Conservation (phyloP, 2,797 vertebrate genomes). For the Dromococcyx pavoninus region DNA sequence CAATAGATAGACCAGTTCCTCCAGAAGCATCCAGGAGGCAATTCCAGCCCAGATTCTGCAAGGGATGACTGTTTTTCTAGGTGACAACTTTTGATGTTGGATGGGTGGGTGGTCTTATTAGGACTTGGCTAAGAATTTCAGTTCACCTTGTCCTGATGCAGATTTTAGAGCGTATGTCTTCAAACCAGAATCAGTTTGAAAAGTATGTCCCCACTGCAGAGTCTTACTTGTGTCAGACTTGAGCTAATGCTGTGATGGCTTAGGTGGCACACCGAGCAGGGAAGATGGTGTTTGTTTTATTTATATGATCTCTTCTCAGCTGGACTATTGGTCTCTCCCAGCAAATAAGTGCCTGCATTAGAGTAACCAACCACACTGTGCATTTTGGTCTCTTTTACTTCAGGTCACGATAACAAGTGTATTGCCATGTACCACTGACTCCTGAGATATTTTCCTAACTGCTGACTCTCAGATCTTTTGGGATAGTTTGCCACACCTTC, state of each 20-base stretch:
- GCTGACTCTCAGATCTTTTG: not conserved
- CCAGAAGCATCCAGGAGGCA: not conserved
- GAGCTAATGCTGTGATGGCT: not conserved
- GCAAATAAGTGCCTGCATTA: not conserved
- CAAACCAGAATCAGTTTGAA: not conserved
- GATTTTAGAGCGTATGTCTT: not conserved
- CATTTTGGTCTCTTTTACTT: not conserved
- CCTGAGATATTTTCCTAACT: not conserved
- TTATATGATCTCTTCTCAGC: not conserved
- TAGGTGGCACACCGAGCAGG: not conserved
- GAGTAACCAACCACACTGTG: not conserved
- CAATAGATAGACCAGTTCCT: not conserved
- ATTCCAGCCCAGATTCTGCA: not conserved
- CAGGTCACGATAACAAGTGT: not conserved
- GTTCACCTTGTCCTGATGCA: not conserved
- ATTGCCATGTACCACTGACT: not conserved
- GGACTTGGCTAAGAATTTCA: not conserved
- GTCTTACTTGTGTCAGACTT: not conserved
- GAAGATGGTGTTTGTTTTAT: not conserved
- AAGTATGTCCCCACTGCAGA: not conserved
- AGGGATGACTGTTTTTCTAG: not conserved
- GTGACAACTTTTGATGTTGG: not conserved
- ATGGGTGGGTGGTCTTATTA: not conserved
- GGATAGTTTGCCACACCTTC: not conserved
- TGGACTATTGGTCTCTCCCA: not conserved